A percentile compares a stretch with the other conserved stretches of the same genome.
These are phyloP conservation scores for Apogon talboti DNA, from an alignment of 2,797 vertebrate genomes.

Conservation along the genomic window DNA sequence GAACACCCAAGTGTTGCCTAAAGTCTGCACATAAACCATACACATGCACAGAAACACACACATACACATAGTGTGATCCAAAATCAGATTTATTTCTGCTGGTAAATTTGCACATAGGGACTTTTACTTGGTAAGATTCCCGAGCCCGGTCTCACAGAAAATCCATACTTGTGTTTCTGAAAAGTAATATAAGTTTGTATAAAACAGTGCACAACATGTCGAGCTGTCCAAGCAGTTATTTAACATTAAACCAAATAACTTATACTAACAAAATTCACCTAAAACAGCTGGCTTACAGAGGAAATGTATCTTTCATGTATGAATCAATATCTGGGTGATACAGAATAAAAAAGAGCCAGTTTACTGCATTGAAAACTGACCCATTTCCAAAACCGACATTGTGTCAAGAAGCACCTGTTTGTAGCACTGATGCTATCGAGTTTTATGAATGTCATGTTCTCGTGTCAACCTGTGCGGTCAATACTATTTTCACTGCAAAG, in stretches of 20 bases:
- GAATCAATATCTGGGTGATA: too few species aligned
- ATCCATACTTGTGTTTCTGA: slow-evolving; percentile 10
- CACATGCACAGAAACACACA: slow-evolving; percentile 16
- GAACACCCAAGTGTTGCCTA: slow-evolving; percentile 72
- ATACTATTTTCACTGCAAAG: neutral
- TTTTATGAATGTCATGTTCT: neutral
- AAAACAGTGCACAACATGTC: neutral
- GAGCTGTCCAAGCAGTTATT: slow-evolving; percentile 12
- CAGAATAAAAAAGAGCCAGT: neutral
- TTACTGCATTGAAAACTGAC: too few species aligned
- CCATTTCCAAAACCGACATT: too few species aligned
- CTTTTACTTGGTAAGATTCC: slow-evolving; percentile 29
- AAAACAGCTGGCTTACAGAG: too few species aligned
- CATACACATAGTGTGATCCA: slow-evolving; percentile 10
- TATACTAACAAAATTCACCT: neutral
- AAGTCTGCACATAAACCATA: slow-evolving; percentile 39
- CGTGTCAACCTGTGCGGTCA: neutral
- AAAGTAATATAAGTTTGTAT: slow-evolving; percentile 7
- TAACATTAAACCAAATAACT: slow-evolving; percentile 11
- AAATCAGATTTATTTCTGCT: slow-evolving; percentile 40
- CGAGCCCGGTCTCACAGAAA: neutral
- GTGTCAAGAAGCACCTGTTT: slow-evolving; percentile 8
- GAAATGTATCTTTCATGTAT: too few species aligned
- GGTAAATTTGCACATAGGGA: slow-evolving; percentile 19
- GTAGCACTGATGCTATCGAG: neutral